A percentile compares a stretch with the other conserved stretches of the same genome.
phyloP scores from a whole-genome alignment of 2,797 vertebrate genomes.

The Siniperca scherzeri region DNA sequence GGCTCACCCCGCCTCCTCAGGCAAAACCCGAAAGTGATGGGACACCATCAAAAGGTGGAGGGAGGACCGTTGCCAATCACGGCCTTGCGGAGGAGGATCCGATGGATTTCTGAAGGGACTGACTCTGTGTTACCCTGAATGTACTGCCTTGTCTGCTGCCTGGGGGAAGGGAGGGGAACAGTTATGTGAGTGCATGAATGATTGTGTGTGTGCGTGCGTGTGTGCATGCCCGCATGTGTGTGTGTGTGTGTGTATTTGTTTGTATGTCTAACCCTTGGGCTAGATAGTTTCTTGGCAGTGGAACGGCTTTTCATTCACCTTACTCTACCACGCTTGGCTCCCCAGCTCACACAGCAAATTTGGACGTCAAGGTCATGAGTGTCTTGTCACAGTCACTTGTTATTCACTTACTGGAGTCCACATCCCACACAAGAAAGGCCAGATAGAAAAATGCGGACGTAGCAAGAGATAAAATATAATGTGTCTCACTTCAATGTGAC shows the following conservation, averaged over 20 bases:
- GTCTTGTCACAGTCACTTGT: constrained; percentile 63
- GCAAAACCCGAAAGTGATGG: constrained; percentile 85
- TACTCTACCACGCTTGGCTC: constrained; percentile 40
- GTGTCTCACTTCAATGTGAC: constrained; percentile 29
- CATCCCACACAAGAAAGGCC: constrained; percentile 43
- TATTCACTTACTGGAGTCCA: constrained; percentile 54
- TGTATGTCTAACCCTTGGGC: constrained; percentile 83
- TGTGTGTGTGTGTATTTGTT: constrained; percentile 53
- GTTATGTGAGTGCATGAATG: constrained; percentile 60
- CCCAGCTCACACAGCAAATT: constrained; percentile 38
- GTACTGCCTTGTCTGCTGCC: constrained; percentile 82
- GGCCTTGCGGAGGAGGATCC: constrained; percentile 94
- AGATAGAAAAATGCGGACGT: constrained; percentile 46
- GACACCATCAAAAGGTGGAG: constrained; percentile 82
- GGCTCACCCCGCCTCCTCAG: constrained; percentile 80
- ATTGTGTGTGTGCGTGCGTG: constrained; percentile 40
- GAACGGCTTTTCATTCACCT: constrained; percentile 48
- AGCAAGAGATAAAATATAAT: constrained; percentile 39
- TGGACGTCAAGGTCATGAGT: constrained; percentile 62
- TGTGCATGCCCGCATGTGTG: constrained; percentile 58
- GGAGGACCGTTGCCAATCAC: constrained; percentile 91
- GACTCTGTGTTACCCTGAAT: constrained; percentile 71
- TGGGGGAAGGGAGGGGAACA: constrained; percentile 61
- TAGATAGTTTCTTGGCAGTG: constrained; percentile 80
- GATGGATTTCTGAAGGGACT: constrained; percentile 92